Evolutionary conservation across 2,888 invertebrate species (phyloP), one percentile per base, ranked within the genome.

Genomic region (Caenorhabditis sinica): DNA sequence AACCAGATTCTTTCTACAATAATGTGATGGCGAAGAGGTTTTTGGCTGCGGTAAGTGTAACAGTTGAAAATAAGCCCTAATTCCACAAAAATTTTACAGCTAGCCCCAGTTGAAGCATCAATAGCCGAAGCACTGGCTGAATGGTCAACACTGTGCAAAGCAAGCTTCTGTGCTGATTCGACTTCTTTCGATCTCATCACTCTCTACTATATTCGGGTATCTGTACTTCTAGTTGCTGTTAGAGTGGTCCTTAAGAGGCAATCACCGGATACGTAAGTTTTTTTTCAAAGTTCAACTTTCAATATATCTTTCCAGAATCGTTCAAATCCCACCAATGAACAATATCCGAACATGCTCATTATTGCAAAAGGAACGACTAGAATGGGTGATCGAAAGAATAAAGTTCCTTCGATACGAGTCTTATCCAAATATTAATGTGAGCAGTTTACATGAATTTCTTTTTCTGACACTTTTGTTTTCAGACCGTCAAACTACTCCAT

Each of bases 101-200:
- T 83, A 0, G 6, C 53, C 0, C 30, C 76, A 9, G 61, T 61
- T 11, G 84, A 84, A 63, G n/a, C 49, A 5, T 71, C 68, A 0
- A 23, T 86, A 1, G 51, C 49, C 53, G 82, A 82, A 23, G 76
- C 74, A 13, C 61, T 69, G 5, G 1, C 30, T 1, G 66, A 60
- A 20, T 88, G 87, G 86, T 60, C 83, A 15, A 15, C 49, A n/a
- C 60, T 88, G 25, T 76, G 73, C 17, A 58, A 76, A 15, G 66
- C 74, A 0, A 63, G 82, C 36, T 86, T 85, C 33, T 81, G 84
- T 28, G 86, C 85, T 17, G 86, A 86, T 65, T 17, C 69, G 13
- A 68, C 76, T 0, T 81, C 83, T 8, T 60, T 85, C 56, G 86
- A 88, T 63, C 69, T 85, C 30, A 80, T 85, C 5, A 72, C 65